A percentile compares a stretch with the other conserved stretches of the same genome.
Evolutionary conservation across 2,797 vertebrate genomes (phyloP).

Genomic region (Eurystomus glaucurus): DNA sequence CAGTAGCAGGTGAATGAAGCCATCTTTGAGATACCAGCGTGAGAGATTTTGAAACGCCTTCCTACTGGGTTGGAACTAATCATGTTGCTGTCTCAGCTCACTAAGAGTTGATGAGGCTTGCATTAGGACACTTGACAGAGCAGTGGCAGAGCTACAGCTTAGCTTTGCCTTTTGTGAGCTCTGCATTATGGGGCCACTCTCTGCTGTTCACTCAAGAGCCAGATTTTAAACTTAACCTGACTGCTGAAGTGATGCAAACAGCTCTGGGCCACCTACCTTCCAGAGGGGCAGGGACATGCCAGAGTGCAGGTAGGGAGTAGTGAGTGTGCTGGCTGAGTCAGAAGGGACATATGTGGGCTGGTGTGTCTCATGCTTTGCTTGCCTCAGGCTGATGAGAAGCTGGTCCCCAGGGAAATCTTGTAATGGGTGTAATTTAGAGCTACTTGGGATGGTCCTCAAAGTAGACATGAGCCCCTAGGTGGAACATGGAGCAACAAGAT

Average conservation of each 20-base stretch:
- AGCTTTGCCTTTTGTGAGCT: background rate
- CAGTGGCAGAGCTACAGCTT: background rate
- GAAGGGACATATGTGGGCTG: background rate
- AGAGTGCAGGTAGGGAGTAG: background rate
- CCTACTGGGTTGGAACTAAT: background rate
- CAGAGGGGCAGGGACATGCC: background rate
- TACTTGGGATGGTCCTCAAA: background rate
- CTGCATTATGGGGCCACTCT: background rate
- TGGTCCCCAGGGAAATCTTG: background rate
- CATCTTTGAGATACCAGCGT: background rate
- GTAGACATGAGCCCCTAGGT: background rate
- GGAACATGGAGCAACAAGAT: background rate
- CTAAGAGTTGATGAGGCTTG: fast-evolving
- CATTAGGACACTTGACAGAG: background rate
- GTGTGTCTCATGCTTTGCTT: background rate
- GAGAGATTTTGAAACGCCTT: background rate
- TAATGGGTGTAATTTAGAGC: background rate
- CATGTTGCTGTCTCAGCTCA: background rate
- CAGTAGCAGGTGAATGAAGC: background rate
- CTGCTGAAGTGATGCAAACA: background rate
- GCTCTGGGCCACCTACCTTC: background rate
- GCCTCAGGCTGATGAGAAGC: background rate
- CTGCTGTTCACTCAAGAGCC: fast-evolving
- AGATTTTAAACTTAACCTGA: background rate
- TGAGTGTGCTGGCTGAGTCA: background rate